Evolutionary conservation across 2,888 invertebrate species (phyloP).

Genomic region (Aspidiotus rigidus): DNA sequence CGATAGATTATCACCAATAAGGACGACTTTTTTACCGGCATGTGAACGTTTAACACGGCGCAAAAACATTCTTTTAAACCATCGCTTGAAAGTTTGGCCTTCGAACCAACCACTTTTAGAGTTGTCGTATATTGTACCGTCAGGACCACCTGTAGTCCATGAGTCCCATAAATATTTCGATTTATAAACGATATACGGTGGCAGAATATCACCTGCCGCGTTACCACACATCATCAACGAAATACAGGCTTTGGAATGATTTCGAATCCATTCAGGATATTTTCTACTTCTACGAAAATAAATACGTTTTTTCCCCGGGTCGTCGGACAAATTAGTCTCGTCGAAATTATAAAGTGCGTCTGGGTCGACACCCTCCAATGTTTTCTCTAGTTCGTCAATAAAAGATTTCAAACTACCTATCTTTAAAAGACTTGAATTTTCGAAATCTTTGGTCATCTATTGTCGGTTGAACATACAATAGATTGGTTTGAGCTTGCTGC

Average conservation of each 20-base stretch:
- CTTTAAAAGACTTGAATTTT: too few species aligned
- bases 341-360: not conserved
- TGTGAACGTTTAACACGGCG: not conserved
- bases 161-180: not conserved
- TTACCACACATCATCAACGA: constrained; percentile 8
- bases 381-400: too few species aligned
- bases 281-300: not conserved
- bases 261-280: not conserved
- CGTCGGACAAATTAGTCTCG: not conserved
- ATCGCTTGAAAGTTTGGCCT: not conserved
- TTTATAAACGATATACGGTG: not conserved
- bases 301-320: not conserved
- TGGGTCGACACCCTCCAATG: too few species aligned
- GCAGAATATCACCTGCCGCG: not conserved
- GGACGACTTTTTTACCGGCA: not conserved
- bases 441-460: too few species aligned
- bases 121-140: not conserved
- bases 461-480: too few species aligned
- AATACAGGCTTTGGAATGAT: not conserved
- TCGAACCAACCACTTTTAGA: not conserved
- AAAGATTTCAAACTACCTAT: too few species aligned
- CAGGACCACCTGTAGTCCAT: not conserved
- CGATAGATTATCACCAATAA: not conserved
- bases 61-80: constrained; percentile 3
- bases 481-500: too few species aligned